Base-by-base conservation (phyloP, 2,113 vertebrate genomes). In the Lethenteron camtschaticum region DNA sequence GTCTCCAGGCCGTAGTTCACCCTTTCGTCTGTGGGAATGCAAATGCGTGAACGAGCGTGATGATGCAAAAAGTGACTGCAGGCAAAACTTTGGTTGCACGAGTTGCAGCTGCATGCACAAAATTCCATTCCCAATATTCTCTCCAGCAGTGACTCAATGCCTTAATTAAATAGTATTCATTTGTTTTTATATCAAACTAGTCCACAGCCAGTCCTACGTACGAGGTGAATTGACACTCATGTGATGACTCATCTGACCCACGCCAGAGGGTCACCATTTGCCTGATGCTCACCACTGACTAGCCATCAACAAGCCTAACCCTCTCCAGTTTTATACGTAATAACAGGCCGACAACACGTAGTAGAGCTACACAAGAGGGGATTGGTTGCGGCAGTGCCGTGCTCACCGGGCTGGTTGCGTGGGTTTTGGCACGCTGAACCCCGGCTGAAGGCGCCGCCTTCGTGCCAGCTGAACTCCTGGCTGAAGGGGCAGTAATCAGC, bases 391-490 rank as follows among this genome's bases (percentile, higher is more conserved):
- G 41, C 41, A 7, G 41, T 41, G 41, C 41, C 41, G 41, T 57
- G 79, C 82, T 74, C 20, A 88, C 87, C 86, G 82, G 94, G 91
- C 68, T 97, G 94, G 78, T 97, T 95, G 79, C 89, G 85, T 8
- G 77, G 56, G 75, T 88, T 81, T 68, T 87, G 81, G 77, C 94
- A 97, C 77, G 90, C 87, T 1, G 94, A 95, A 78, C 85, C 95
- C 68, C 91, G 87, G 60, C 95, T 91, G 76, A 89, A 95, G 74
- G 90, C 87, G 69, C 91, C 94, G 55, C 86, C 90, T 68, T 89
- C 77, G 75, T 95, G 88, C 91, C 90, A 96, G 70, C 88, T 95
- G 80, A 99, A 96, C 77, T 96, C 94, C 78, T 96, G 92, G 74
- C 85, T 90, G 75, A 99, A 99, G 11, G 94, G 90, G 77, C 94